Conservation (phyloP, 1,140 invertebrate species). For the Drosophila pruinosa region DNA sequence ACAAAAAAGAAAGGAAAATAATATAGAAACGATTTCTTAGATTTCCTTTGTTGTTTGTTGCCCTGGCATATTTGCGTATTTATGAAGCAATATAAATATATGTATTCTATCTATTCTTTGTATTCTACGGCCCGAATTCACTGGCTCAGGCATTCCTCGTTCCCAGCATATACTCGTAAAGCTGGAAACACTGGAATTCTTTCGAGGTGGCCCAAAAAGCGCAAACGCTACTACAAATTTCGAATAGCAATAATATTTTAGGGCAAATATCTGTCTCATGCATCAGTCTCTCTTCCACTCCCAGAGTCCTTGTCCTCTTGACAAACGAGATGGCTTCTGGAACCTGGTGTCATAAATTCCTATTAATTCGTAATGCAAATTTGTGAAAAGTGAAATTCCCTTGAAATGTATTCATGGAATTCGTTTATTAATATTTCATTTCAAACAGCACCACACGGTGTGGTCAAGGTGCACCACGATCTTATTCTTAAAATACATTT, state of each 20-base stretch:
- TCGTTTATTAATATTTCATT: conserved; percentile 77
- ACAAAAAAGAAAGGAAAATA: no score
- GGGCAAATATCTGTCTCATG: conserved; percentile 53
- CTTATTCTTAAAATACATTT: conserved; percentile 13
- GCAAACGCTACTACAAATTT: conserved; percentile 61
- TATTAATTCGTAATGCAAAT: conserved; percentile 80
- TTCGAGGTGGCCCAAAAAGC: conserved; percentile 11
- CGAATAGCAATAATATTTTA: conserved; percentile 79
- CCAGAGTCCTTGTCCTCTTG: background rate
- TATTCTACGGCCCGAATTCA: conserved; percentile 1
- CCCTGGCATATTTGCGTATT: conserved; percentile 70
- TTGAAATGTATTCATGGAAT: conserved; percentile 51
- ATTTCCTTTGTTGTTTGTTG: conserved; percentile 32
- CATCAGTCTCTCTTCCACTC: background rate
- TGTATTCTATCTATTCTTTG: conserved; percentile 50
- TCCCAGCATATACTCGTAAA: conserved; percentile 44
- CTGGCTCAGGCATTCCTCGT: conserved; percentile 25
- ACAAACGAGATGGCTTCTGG: background rate
- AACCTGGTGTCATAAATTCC: conserved; percentile 66
- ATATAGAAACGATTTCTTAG: conserved; percentile 14
- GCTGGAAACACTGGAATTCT: conserved; percentile 61
- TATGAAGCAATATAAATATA: conserved; percentile 57
- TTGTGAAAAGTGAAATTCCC: conserved; percentile 53
- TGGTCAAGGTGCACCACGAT: conserved; percentile 15
- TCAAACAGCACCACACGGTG: conserved; percentile 4